A percentile compares a stretch with the other conserved stretches of the same genome.
Conservation (phyloP, 2,888 invertebrate species). For the Agrochola macilenta region DNA sequence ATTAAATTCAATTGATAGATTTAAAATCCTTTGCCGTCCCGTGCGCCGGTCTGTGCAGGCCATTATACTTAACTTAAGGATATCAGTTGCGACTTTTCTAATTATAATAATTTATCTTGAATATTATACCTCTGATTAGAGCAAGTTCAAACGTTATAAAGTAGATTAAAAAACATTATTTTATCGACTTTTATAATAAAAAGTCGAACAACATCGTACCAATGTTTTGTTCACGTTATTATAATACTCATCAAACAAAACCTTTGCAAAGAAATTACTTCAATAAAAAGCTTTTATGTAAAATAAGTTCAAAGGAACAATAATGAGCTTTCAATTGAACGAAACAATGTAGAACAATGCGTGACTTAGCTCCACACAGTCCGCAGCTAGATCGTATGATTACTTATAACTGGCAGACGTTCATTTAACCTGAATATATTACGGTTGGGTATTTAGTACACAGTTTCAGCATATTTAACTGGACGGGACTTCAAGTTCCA, state of each 20-base stretch:
- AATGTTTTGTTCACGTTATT: conserved; percentile 19
- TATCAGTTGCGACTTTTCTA: neutral
- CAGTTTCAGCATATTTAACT: neutral
- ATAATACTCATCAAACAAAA: conserved; percentile 24
- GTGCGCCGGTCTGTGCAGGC: too few relatives aligned
- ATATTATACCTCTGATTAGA: neutral
- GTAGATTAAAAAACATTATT: neutral
- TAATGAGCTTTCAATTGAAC: conserved; percentile 15
- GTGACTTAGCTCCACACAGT: neutral
- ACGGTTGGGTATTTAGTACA: conserved; percentile 8
- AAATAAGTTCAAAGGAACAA: conserved; percentile 26
- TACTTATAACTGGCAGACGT: neutral
- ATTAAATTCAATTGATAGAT: too few relatives aligned
- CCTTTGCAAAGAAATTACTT: conserved; percentile 8
- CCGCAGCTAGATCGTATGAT: neutral
- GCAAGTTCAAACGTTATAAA: neutral
- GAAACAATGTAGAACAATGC: conserved; percentile 18
- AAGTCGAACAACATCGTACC: conserved; percentile 2
- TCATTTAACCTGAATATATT: conserved; percentile 7
- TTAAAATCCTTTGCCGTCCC: too few relatives aligned
- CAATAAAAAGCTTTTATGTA: neutral
- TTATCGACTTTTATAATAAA: neutral
- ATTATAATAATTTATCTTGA: too few relatives aligned
- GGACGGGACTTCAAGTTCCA: neutral
- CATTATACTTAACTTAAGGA: neutral